Base-by-base conservation (phyloP, 2,888 invertebrate species). In the Agrochola litura region DNA sequence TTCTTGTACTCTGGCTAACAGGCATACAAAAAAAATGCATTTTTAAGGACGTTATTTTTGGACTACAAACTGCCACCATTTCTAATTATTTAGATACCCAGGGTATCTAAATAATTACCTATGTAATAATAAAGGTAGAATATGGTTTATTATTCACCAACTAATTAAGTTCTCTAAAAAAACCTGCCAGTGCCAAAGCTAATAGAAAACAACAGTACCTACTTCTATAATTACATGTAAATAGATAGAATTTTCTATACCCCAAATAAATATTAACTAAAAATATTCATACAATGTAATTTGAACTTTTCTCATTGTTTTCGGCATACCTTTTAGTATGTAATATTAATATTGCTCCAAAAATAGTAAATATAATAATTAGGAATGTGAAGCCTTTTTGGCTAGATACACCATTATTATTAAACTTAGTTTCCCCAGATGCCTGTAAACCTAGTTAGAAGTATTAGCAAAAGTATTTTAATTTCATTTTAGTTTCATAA, bases 261-360 rank as follows among this genome's bases (percentile, higher is more conserved):
- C 46, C 4, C 19, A 72, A 77, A 63, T 56, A 46, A 63, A 49
- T 54, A 43, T 14, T 9, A 64, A 37, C 25, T 56, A 25, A 22
- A 37, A 52, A 46, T 60, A 64, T 66, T 37, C 22, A 30, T 41
- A 65, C 52, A n/a, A 66, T 56, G 14, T 61, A 65, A 72, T 69
- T 61, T 61, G 1, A 83, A 83, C 54, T 60, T 81, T 68, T 56
- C 49, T 61, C 68, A 65, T 77, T 77, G 56, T 25, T 8, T 25
- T 76, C 25, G 16, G 4, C 41, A 49, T 64, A 46, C 43, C 12
- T 60, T 65, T 61, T 25, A 73, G 12, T 58, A 46, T n/a, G 37
- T 79, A 52, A 22, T 61, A 69, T 46, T 65, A 56, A 41, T 49
- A 41, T 41, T 30, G 19, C 10, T 56, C 19, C 10, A n/a, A 30